phyloP scores from a whole-genome alignment of 2,113 vertebrate species.

The Colinus virginianus region DNA sequence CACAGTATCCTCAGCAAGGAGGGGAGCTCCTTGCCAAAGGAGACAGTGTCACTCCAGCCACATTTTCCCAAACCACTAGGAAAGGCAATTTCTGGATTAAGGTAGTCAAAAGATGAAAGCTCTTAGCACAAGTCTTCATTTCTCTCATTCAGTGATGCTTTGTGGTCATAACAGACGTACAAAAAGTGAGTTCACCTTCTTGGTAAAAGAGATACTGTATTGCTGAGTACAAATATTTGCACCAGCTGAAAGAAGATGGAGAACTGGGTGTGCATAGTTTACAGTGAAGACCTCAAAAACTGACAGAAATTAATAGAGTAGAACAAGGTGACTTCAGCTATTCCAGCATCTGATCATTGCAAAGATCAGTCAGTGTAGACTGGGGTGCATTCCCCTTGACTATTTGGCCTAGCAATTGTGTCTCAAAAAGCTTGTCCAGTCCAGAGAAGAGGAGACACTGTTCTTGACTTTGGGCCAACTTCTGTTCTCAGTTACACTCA shows the following conservation, averaged over 20 bases:
- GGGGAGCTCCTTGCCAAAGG: neutral
- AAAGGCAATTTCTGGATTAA: neutral
- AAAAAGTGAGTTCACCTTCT: neutral
- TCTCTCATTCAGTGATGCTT: neutral
- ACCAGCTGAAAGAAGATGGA: neutral
- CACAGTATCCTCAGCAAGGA: neutral
- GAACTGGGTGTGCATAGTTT: neutral
- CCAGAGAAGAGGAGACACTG: constrained; percentile 35
- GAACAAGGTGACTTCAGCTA: neutral
- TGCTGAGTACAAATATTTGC: neutral
- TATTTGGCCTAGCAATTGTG: neutral
- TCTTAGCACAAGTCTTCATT: neutral
- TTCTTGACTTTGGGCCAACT: constrained; percentile 55
- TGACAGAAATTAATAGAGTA: neutral
- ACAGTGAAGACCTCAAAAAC: neutral
- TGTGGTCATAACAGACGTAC: neutral
- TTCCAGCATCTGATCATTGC: neutral
- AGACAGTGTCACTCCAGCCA: neutral
- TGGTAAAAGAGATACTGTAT: neutral
- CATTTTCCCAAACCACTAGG: neutral
- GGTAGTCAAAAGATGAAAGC: neutral
- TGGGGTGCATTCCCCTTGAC: neutral
- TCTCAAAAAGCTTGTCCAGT: constrained; percentile 24
- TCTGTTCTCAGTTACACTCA: constrained; percentile 61
- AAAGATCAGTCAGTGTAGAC: neutral